phyloP scores from a whole-genome alignment of 2,888 invertebrate genomes.

The Meloe dianella region DNA sequence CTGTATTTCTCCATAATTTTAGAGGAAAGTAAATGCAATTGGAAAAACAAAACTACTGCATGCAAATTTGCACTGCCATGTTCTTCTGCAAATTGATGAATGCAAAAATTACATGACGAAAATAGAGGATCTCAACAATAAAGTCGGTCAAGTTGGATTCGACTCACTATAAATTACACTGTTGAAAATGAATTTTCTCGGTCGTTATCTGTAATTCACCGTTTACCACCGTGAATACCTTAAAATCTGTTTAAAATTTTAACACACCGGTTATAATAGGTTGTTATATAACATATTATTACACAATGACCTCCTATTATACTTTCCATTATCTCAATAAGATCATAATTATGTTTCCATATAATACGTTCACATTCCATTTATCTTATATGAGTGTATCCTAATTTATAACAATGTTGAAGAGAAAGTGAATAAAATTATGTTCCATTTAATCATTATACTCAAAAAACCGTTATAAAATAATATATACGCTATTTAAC shows the following conservation, averaged over 20 bases:
- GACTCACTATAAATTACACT: no score
- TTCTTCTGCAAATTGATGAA: no score
- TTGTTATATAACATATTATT: not conserved
- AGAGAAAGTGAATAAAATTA: constrained; percentile 1
- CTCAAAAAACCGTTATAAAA: not conserved
- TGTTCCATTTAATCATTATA: not conserved
- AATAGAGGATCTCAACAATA: no score
- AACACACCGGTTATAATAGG: not conserved
- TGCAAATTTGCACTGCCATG: no score
- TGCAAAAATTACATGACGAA: no score
- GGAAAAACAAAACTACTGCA: no score
- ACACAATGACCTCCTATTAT: constrained; percentile 1
- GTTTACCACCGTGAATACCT: not conserved
- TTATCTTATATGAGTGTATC: not conserved
- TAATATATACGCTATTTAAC: not conserved
- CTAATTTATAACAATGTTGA: not conserved
- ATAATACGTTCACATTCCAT: not conserved
- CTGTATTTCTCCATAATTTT: no score
- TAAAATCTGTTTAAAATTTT: not conserved
- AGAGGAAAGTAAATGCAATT: no score
- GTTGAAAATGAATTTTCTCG: not conserved
- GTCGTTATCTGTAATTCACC: not conserved
- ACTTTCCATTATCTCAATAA: not conserved
- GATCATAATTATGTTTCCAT: not conserved
- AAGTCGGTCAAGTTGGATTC: no score